phyloP scores from a whole-genome alignment of 1,140 invertebrate species.

The Akabosia matsudoensis region DNA sequence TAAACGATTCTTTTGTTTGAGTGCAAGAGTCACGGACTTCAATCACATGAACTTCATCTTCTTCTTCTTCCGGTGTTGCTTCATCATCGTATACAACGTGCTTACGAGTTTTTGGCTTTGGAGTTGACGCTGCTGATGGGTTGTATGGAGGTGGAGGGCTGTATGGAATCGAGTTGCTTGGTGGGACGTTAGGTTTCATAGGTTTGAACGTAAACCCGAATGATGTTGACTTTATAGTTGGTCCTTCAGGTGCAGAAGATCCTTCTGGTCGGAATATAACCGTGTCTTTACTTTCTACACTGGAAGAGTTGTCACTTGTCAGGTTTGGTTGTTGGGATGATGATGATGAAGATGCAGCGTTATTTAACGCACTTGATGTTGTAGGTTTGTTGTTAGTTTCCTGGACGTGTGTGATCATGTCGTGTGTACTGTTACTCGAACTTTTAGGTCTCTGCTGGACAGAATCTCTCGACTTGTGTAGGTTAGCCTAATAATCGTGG shows the following conservation, averaged over 20 bases:
- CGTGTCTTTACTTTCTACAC: conserved; percentile 23
- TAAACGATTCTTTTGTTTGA: conserved; percentile 71
- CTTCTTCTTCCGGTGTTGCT: conserved; percentile 28
- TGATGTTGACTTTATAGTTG: background rate
- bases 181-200: conserved; percentile 48
- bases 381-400: too few relatives aligned
- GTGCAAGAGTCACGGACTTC: conserved; percentile 71
- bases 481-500: background rate
- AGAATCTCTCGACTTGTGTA: conserved; percentile 8
- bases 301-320: conserved; percentile 30
- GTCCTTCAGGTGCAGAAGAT: background rate
- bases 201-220: background rate
- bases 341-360: background rate
- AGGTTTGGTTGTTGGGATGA: background rate
- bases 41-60: background rate
- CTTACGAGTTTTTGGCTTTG: background rate
- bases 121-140: conserved; percentile 39
- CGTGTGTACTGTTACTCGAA: background rate
- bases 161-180: conserved; percentile 35
- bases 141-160: conserved; percentile 48
- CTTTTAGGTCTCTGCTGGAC: conserved; percentile 19
- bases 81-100: conserved; percentile 15
- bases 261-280: background rate
- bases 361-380: too few relatives aligned
- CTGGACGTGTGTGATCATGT: background rate